These are phyloP conservation scores for Tiaroga cobitis DNA, from an alignment of 2,797 vertebrate species.

Conservation along the genomic window DNA sequence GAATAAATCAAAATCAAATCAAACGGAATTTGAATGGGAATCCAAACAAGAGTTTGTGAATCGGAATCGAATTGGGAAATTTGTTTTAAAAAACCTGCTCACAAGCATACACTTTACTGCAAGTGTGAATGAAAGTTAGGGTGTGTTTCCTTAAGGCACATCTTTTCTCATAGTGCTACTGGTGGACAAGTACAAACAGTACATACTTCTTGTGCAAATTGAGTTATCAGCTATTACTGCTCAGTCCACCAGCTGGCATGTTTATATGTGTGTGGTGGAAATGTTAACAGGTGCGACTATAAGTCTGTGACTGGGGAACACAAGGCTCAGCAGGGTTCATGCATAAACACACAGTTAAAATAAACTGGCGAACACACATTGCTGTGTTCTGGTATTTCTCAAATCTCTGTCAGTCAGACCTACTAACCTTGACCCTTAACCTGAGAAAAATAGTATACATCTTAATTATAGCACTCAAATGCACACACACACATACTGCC, in stretches of 20 bases:
- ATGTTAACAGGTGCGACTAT: constrained; percentile 43
- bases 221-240: constrained; percentile 81
- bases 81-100: not conserved
- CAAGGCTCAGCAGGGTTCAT: constrained; percentile 7
- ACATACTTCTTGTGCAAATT: constrained; percentile 82
- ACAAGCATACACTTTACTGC: constrained; percentile 7
- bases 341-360: constrained; percentile 56
- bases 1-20: too few species aligned
- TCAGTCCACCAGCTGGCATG: constrained; percentile 68
- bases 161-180: constrained; percentile 68
- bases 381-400: constrained; percentile 54
- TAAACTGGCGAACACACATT: constrained; percentile 46
- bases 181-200: constrained; percentile 70
- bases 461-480: constrained; percentile 57
- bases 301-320: constrained; percentile 1
- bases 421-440: constrained; percentile 47
- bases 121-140: constrained; percentile 50
- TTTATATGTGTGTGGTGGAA: constrained; percentile 17
- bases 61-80: not conserved
- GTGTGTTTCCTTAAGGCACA: constrained; percentile 69
- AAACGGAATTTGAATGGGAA: not conserved
- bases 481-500: not conserved
- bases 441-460: constrained; percentile 52
- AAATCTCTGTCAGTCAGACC: constrained; percentile 44
- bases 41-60: not conserved